Percentiles rank a stretch among this genome's conserved stretches.
Evolutionary conservation across 2,888 invertebrate species (phyloP).

Genomic region (Malachius bipustulatus): DNA sequence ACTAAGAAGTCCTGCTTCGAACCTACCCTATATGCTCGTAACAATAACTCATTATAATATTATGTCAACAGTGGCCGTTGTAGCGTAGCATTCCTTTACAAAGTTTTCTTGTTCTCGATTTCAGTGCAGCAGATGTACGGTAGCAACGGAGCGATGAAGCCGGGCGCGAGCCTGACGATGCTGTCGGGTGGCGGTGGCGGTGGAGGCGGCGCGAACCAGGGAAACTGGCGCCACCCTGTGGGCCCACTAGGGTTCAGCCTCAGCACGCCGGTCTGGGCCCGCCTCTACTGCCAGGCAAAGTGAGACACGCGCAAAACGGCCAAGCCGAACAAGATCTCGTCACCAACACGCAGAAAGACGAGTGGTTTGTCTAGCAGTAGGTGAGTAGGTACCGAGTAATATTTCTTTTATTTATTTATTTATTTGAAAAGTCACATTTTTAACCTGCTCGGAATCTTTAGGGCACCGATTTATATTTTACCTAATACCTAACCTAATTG

Average conservation of each 20-base stretch:
- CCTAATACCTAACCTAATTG: no score
- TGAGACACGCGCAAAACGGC: slow-evolving; percentile 40
- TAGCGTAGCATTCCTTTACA: no score
- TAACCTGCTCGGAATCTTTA: no score
- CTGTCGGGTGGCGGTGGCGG: slow-evolving; percentile 37
- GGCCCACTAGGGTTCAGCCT: slow-evolving; percentile 48
- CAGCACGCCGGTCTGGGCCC: slow-evolving; percentile 53
- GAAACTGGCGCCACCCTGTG: slow-evolving; percentile 95
- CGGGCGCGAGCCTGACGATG: slow-evolving; percentile 48
- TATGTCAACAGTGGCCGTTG: no score
- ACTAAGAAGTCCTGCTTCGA: no score
- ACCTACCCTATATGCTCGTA: no score
- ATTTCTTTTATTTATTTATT: not conserved
- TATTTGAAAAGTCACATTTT: not conserved
- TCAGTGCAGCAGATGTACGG: slow-evolving; percentile 68
- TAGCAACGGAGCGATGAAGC: slow-evolving; percentile 55
- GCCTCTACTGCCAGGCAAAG: slow-evolving; percentile 64
- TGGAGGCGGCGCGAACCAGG: slow-evolving; percentile 44
- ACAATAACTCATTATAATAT: no score
- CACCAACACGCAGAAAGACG: slow-evolving; percentile 61
- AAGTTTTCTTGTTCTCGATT: slow-evolving; percentile 27
- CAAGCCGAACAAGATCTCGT: slow-evolving; percentile 37
- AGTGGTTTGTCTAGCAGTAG: slow-evolving; percentile 77
- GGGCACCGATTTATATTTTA: no score
- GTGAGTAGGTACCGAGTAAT: slow-evolving; percentile 35